A percentile compares a stretch with the other conserved stretches of the same genome.
Conservation (phyloP, 2,113 vertebrate genomes). For the Pituophis catenifer region DNA sequence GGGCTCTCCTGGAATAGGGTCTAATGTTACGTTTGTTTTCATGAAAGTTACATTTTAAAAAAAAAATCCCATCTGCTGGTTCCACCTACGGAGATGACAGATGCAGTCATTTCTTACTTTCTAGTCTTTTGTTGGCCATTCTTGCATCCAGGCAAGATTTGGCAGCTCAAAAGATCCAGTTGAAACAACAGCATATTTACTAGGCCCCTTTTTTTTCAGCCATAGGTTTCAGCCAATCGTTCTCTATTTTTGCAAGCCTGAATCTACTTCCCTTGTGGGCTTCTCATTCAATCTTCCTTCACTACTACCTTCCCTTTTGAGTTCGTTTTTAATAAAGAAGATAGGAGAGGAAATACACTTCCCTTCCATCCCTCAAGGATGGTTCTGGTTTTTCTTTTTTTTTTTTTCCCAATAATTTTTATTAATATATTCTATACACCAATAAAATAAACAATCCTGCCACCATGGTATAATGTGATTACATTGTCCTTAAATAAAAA, state of each 20-base stretch:
- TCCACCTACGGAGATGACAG: neutral
- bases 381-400: neutral
- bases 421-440: no score
- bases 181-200: neutral
- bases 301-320: neutral
- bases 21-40: neutral
- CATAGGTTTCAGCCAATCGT: neutral
- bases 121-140: neutral
- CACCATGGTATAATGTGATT: no score
- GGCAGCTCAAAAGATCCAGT: neutral
- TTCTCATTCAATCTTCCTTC: neutral
- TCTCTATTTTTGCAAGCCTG: neutral
- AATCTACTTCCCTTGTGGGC: no score
- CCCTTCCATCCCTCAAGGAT: neutral
- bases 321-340: neutral
- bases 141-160: neutral
- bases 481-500: no score
- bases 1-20: no score
- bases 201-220: neutral
- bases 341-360: neutral
- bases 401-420: no score
- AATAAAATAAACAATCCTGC: no score
- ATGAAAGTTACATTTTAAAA: neutral
- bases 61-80: neutral
- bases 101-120: neutral